A percentile compares a stretch with the other conserved stretches of the same genome.
Conservation (phyloP, 2,113 vertebrate species). For the Erythrocercus mccallii region DNA sequence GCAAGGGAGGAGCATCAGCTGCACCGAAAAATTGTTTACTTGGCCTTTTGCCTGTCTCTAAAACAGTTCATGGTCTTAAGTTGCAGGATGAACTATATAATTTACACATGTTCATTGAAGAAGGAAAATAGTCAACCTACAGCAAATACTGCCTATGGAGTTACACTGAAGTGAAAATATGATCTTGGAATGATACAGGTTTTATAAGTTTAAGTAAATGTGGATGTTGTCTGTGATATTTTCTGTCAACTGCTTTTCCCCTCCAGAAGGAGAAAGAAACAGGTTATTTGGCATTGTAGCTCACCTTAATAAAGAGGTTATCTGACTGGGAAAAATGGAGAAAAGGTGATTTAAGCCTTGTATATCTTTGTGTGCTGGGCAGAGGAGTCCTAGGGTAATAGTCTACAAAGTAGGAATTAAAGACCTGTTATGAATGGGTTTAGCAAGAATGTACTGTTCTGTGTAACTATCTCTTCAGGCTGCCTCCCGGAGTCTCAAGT, state of each 20-base stretch:
- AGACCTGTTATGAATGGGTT: background rate
- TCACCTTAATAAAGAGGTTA: background rate
- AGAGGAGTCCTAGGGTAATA: background rate
- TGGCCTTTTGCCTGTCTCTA: background rate
- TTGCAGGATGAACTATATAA: background rate
- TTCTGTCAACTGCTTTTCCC: background rate
- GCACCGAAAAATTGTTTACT: background rate
- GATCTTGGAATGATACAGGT: background rate
- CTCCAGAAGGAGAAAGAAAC: background rate
- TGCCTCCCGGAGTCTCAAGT: background rate
- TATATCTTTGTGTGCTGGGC: background rate
- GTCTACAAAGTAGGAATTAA: background rate
- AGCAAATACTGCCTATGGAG: background rate
- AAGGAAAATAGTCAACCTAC: background rate
- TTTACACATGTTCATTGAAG: background rate
- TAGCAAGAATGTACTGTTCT: background rate
- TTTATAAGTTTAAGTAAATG: background rate
- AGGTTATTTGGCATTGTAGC: background rate
- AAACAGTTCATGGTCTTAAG: background rate
- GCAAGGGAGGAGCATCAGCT: background rate
- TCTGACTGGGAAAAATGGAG: background rate
- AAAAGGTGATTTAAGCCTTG: background rate
- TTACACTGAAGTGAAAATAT: background rate
- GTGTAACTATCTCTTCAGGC: background rate
- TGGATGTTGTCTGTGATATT: background rate